These are phyloP conservation scores for Meloidogyne floridensis DNA, from an alignment of 1,140 invertebrate species.

Conservation along the genomic window DNA sequence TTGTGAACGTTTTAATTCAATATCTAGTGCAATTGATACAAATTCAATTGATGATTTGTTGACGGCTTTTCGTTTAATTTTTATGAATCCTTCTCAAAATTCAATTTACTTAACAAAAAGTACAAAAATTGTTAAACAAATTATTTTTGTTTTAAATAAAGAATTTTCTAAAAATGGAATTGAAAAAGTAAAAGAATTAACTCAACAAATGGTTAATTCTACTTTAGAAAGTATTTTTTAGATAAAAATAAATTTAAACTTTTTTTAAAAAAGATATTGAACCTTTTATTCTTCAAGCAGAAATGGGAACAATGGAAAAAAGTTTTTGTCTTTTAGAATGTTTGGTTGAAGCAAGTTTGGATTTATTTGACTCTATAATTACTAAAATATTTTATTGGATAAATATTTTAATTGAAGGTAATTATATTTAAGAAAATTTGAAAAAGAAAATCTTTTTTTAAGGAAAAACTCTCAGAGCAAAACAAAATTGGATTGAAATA, in stretches of 20 bases:
- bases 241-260: not conserved
- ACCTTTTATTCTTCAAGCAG: slow-evolving; percentile 58
- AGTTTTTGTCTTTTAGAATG: slow-evolving; percentile 45
- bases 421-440: not conserved
- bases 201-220: not conserved
- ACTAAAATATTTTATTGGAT: slow-evolving; percentile 52
- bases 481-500: slow-evolving; percentile 48
- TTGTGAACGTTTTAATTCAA: slow-evolving; percentile 23
- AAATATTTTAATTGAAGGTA: slow-evolving; percentile 49
- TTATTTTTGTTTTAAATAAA: slow-evolving; percentile 2
- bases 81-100: slow-evolving; percentile 35
- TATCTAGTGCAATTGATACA: not conserved
- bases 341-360: slow-evolving; percentile 23
- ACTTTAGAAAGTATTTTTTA: not conserved
- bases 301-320: slow-evolving; percentile 54
- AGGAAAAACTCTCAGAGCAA: slow-evolving; percentile 50
- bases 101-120: slow-evolving; percentile 1
- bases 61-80: slow-evolving; percentile 40
- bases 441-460: slow-evolving; percentile 26
- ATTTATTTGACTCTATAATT: slow-evolving; percentile 15
- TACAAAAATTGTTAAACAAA: not conserved
- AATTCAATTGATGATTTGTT: slow-evolving; percentile 39
- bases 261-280: slow-evolving; percentile 54
- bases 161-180: not conserved
- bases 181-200: not conserved